Evolutionary conservation across 2,888 invertebrate species (phyloP).

Genomic region (Pycnomerus fuliginosus): DNA sequence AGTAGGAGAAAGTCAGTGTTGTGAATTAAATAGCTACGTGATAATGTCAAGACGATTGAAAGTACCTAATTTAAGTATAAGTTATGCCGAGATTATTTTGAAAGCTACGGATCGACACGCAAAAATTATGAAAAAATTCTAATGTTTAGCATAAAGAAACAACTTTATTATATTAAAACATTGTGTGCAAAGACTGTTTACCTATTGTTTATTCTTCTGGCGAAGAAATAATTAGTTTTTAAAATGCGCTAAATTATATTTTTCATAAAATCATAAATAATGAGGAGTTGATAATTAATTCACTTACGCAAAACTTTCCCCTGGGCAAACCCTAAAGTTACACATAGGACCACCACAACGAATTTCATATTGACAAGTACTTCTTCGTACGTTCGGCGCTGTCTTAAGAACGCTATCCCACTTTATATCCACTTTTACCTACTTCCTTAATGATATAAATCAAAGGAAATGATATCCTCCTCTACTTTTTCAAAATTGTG

Average conservation of each 20-base stretch:
- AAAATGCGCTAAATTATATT: too few relatives aligned
- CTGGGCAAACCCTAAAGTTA: slow-evolving; percentile 9
- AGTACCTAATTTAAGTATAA: too few relatives aligned
- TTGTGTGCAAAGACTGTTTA: not conserved
- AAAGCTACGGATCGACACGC: not conserved
- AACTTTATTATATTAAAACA: not conserved
- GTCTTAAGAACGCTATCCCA: too few relatives aligned
- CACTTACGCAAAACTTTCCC: slow-evolving; percentile 26
- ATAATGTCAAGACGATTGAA: too few relatives aligned
- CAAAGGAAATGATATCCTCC: too few relatives aligned
- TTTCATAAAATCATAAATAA: too few relatives aligned
- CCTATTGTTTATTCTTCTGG: slow-evolving; percentile 1
- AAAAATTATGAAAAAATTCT: slow-evolving; percentile 1
- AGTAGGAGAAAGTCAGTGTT: too few relatives aligned
- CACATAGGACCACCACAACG: slow-evolving; percentile 17
- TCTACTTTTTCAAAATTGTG: too few relatives aligned
- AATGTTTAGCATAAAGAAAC: not conserved
- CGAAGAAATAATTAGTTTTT: slow-evolving; percentile 1
- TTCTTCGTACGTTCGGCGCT: too few relatives aligned
- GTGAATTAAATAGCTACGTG: too few relatives aligned
- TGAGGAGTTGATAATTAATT: not conserved
- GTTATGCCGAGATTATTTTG: slow-evolving; percentile 1
- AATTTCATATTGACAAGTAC: slow-evolving; percentile 19
- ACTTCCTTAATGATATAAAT: too few relatives aligned
- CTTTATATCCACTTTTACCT: too few relatives aligned